Evolutionary conservation across 2,797 vertebrate species (phyloP).

Genomic region (Hafferia zeledoni): DNA sequence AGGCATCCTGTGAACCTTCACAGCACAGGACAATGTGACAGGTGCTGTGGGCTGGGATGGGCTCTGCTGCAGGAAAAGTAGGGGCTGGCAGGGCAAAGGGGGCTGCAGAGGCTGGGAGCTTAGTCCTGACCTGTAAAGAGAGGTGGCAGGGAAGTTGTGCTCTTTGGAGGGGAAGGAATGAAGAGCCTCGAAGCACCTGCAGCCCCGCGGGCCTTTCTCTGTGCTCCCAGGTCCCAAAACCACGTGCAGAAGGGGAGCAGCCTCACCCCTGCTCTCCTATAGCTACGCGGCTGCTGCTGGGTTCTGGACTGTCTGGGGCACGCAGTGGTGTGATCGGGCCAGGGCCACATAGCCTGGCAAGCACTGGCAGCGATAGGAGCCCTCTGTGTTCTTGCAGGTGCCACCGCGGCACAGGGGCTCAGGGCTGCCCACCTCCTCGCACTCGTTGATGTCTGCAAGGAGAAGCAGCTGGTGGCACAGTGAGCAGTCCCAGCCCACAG

Average conservation of each 20-base stretch:
- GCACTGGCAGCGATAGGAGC: constrained; percentile 91
- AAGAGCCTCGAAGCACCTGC: constrained; percentile 4
- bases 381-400: constrained; percentile 89
- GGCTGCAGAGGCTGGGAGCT: constrained; percentile 33
- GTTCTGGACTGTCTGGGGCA: constrained; percentile 56
- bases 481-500: not conserved
- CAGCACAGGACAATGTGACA: fast-evolving
- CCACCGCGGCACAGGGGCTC: constrained; percentile 86
- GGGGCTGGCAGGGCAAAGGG: not conserved
- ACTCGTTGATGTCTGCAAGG: constrained; percentile 90
- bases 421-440: constrained; percentile 86
- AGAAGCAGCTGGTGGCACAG: not conserved
- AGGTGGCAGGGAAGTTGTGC: not conserved
- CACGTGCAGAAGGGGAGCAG: not conserved
- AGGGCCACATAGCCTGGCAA: constrained; percentile 83
- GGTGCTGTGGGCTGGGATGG: not conserved
- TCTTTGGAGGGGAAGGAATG: not conserved
- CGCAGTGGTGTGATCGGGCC: constrained; percentile 84
- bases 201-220: not conserved
- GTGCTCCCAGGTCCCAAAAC: not conserved
- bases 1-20: not conserved
- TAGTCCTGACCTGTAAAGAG: constrained; percentile 14
- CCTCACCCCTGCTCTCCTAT: not conserved
- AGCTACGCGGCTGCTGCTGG: constrained; percentile 31
- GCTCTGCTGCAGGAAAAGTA: not conserved